These are phyloP conservation scores for Haliclona indistincta DNA, from an alignment of 37 sponge, comb jelly and placozoan genomes.

Conservation along the genomic window DNA sequence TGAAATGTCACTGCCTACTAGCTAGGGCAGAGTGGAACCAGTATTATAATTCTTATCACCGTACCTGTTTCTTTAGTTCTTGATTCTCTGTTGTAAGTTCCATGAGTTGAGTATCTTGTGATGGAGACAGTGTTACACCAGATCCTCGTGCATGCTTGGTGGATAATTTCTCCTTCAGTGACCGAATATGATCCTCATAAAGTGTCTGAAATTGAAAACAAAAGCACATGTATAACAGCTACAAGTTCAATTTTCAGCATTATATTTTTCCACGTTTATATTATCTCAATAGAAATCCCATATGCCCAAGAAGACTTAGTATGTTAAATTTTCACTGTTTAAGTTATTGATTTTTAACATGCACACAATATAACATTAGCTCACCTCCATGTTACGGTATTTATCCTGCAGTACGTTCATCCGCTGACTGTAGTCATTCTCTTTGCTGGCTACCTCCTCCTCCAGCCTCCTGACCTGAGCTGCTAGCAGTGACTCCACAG, in stretches of 20 bases:
- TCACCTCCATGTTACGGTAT: slow-evolving; percentile 67
- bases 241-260: no score
- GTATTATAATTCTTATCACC: no score
- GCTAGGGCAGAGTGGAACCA: no score
- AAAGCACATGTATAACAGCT: neutral
- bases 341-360: neutral
- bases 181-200: slow-evolving; percentile 38
- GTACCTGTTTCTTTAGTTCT: slow-evolving; percentile 15
- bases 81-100: neutral
- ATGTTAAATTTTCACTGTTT: no score
- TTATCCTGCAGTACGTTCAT: slow-evolving; percentile 51
- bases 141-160: neutral
- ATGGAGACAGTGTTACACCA: neutral
- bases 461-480: slow-evolving; percentile 37
- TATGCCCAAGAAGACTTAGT: no score
- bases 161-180: slow-evolving; percentile 16
- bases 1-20: no score
- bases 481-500: no score
- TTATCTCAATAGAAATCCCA: no score
- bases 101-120: neutral
- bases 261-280: no score
- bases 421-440: slow-evolving; percentile 22
- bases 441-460: slow-evolving; percentile 28
- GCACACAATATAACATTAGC: neutral
- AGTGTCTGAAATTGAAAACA: slow-evolving; percentile 9